Conservation (phyloP, 2,888 invertebrate genomes). For the Frankliniella intonsa region DNA sequence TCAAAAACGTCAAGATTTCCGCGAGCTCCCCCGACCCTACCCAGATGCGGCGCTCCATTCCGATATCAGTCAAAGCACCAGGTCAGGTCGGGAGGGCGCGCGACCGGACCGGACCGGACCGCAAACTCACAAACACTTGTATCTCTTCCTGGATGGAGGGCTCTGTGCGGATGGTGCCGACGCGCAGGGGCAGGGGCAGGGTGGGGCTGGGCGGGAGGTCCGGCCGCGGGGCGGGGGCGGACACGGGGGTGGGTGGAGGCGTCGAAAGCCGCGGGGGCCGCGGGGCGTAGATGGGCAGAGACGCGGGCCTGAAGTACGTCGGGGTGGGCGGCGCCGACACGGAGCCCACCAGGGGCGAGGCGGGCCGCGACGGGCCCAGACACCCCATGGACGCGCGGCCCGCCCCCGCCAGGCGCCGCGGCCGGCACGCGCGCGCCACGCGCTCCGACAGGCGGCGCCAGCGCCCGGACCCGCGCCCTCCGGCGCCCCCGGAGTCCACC, state of each 20-base stretch:
- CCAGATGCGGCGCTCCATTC: no score
- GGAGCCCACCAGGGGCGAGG: background rate
- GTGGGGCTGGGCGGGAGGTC: conserved; percentile 37
- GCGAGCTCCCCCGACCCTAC: no score
- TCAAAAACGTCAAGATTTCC: no score
- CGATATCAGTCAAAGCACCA: no score
- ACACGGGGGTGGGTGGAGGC: conserved; percentile 31
- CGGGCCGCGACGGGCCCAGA: background rate
- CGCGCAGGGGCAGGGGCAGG: conserved; percentile 37
- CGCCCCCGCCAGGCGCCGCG: background rate
- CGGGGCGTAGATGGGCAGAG: conserved; percentile 36
- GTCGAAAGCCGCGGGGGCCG: conserved; percentile 34
- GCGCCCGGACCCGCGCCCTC: background rate
- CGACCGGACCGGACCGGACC: conserved; percentile 28
- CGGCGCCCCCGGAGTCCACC: background rate
- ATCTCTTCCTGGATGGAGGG: conserved; percentile 31
- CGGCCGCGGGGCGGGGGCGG: conserved; percentile 25
- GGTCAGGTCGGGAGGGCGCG: background rate
- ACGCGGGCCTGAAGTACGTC: conserved; percentile 26
- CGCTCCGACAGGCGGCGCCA: background rate
- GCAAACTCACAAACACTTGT: conserved; percentile 14
- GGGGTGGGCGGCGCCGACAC: background rate
- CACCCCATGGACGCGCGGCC: background rate
- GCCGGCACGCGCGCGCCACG: background rate
- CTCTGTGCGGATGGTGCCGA: conserved; percentile 31